These are phyloP conservation scores for Balaeniceps rex DNA, from an alignment of 2,113 vertebrate genomes.

Conservation along the genomic window DNA sequence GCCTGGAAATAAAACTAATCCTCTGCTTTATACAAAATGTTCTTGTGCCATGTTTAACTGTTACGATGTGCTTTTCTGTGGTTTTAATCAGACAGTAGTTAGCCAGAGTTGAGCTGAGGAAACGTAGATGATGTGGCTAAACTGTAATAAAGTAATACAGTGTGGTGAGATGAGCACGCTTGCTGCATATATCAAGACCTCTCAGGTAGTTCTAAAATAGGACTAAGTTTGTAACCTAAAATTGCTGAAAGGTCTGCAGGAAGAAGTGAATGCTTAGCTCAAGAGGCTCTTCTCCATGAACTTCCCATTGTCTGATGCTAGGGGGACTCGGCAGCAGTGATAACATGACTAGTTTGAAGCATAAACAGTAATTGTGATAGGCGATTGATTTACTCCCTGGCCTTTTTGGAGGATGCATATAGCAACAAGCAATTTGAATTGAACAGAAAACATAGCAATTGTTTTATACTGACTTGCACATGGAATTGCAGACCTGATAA, in stretches of 20 bases:
- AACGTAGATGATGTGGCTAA: background rate
- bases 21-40: conserved; percentile 55
- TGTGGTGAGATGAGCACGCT: background rate
- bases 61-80: background rate
- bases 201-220: background rate
- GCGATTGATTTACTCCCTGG: background rate
- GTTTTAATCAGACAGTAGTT: background rate
- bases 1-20: conserved; percentile 73
- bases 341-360: background rate
- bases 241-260: background rate
- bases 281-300: background rate
- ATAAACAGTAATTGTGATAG: background rate
- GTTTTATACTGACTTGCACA: background rate
- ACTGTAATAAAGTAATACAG: background rate
- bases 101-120: background rate
- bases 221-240: background rate
- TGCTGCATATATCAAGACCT: background rate
- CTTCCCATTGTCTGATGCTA: background rate
- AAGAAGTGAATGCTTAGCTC: background rate
- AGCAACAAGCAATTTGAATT: background rate
- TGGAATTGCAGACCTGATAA: background rate
- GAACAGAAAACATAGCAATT: background rate
- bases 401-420: background rate
- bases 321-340: background rate
- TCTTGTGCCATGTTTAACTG: background rate